Evolutionary conservation across 2,797 vertebrate species (phyloP).

Genomic region (Catamblyrhynchus diadema): DNA sequence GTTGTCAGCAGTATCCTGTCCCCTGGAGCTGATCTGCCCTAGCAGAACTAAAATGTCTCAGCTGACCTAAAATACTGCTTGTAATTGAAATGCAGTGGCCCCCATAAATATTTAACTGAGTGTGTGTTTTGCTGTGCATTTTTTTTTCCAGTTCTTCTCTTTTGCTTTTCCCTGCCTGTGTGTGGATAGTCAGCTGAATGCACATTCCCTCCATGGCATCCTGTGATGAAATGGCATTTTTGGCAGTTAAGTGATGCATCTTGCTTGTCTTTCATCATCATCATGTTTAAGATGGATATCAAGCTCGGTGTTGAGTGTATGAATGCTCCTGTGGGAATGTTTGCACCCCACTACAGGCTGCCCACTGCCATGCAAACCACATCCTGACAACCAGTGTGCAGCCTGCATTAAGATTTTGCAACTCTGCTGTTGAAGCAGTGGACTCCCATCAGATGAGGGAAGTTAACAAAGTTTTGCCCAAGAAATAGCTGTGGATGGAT

Average conservation of each 20-base stretch:
- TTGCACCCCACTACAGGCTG: background rate
- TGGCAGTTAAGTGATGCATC: background rate
- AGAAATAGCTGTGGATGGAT: background rate
- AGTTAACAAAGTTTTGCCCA: background rate
- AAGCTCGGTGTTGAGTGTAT: background rate
- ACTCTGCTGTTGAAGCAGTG: background rate
- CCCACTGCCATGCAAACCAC: background rate
- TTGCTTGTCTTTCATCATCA: background rate
- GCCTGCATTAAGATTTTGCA: background rate
- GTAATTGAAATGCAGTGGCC: background rate
- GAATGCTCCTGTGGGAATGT: background rate
- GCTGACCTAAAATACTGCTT: conserved; percentile 12
- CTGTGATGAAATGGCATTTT: background rate
- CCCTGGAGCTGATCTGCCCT: background rate
- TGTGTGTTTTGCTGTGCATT: background rate
- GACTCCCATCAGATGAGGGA: background rate
- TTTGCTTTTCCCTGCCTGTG: background rate
- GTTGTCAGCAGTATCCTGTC: background rate
- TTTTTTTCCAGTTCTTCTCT: background rate
- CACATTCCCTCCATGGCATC: background rate
- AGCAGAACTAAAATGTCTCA: background rate
- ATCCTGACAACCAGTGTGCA: background rate
- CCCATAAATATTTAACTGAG: conserved; percentile 25
- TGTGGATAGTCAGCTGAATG: background rate
- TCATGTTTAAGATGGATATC: background rate